Conservation (phyloP, 2,888 invertebrate species). For the Clunio marinus region DNA sequence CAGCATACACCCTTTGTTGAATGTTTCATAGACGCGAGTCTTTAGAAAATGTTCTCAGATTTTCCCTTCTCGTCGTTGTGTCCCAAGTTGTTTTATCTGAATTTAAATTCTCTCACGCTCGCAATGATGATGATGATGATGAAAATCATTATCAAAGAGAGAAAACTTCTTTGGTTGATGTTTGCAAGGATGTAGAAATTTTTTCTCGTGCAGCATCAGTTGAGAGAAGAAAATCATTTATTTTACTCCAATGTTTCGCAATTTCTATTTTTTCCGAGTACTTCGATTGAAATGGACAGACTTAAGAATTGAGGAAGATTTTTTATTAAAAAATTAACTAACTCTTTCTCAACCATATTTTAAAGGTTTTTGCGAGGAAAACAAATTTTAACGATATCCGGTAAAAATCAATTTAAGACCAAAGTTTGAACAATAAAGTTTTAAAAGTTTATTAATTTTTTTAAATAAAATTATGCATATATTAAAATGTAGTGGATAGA, state of each 20-base stretch:
- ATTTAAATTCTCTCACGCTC: constrained; percentile 5
- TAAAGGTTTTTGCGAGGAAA: too few species aligned
- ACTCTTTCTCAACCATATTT: too few species aligned
- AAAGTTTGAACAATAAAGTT: too few species aligned
- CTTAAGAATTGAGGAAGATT: too few species aligned
- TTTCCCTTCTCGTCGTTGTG: not conserved
- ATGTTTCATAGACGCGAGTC: not conserved
- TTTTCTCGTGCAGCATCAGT: not conserved
- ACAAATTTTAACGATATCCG: too few species aligned
- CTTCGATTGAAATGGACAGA: too few species aligned
- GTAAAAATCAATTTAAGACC: too few species aligned
- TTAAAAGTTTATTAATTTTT: too few species aligned
- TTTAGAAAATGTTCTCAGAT: not conserved
- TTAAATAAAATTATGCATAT: too few species aligned
- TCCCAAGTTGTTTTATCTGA: not conserved
- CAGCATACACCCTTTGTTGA: not conserved
- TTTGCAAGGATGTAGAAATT: not conserved
- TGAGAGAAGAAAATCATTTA: not conserved
- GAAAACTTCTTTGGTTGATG: constrained; percentile 2
- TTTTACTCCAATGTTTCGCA: not conserved
- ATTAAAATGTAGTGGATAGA: too few species aligned
- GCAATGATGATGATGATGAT: not conserved
- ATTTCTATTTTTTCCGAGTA: constrained; percentile 24
- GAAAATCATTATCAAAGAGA: constrained; percentile 1
- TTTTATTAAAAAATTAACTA: too few species aligned